These are phyloP conservation scores for Zapus hudsonius DNA, from an alignment of 2,113 vertebrate genomes.

Conservation along the genomic window DNA sequence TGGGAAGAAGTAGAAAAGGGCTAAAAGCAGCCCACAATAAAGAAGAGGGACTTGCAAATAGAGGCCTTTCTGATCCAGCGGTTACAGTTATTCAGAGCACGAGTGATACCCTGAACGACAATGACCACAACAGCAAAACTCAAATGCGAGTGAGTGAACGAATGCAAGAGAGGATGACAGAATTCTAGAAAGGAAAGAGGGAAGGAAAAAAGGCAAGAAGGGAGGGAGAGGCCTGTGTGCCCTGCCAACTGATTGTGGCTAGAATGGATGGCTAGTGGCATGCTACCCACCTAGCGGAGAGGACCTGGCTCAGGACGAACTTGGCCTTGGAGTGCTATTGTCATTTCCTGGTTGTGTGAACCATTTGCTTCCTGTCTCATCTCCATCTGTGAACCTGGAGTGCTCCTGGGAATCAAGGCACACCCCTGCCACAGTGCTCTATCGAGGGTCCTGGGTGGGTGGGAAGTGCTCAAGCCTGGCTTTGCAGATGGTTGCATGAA, in stretches of 20 bases:
- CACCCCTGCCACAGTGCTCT: neutral
- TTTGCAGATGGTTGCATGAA: neutral
- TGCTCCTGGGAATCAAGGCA: neutral
- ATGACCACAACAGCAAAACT: neutral
- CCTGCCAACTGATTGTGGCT: rapidly evolving
- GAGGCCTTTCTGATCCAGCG: rapidly evolving
- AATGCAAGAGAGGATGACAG: neutral
- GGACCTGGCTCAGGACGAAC: neutral
- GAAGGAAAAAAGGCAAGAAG: too few relatives aligned
- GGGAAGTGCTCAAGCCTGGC: neutral
- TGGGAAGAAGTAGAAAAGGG: neutral
- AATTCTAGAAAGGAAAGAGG: rapidly evolving
- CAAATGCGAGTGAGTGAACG: neutral
- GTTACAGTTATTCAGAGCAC: neutral
- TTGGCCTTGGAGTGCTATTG: too few relatives aligned
- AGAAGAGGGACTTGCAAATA: neutral
- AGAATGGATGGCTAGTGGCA: neutral
- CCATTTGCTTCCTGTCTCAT: neutral
- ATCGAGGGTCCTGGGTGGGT: rapidly evolving
- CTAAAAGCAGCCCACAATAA: neutral
- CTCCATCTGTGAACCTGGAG: neutral
- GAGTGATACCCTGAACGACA: too few relatives aligned
- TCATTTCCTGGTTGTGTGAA: neutral
- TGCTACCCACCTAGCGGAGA: rapidly evolving
- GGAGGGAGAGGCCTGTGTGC: too few relatives aligned